Conservation (phyloP, 2,888 invertebrate genomes). For the Ormia ochracea region DNA sequence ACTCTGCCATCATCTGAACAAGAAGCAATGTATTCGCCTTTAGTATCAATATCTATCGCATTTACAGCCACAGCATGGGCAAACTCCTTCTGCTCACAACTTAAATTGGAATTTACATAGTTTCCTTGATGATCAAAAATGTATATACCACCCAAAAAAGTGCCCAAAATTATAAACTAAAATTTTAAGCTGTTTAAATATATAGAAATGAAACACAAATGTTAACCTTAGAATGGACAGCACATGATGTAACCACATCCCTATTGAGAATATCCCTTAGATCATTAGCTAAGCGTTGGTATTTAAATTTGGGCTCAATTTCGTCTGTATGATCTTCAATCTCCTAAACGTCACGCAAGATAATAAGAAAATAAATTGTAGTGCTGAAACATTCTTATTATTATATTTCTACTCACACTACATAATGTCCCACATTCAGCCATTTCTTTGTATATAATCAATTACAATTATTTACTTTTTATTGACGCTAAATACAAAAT, state of each 20-base stretch:
- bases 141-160: constrained; percentile 93
- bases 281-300: constrained; percentile 92
- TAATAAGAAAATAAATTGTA: not conserved
- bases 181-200: not conserved
- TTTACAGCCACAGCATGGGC: constrained; percentile 93
- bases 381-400: not conserved
- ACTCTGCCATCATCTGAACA: constrained; percentile 95
- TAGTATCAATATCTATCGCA: constrained; percentile 93
- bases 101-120: constrained; percentile 79
- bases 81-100: constrained; percentile 79
- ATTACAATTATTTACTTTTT: not conserved
- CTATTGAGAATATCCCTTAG: constrained; percentile 88
- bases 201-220: not conserved
- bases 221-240: constrained; percentile 92
- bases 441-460: constrained; percentile 6
- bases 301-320: constrained; percentile 93
- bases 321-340: constrained; percentile 78
- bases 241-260: constrained; percentile 92
- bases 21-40: constrained; percentile 95
- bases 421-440: constrained; percentile 40
- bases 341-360: constrained; percentile 59
- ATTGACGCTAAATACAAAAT: too few relatives aligned
- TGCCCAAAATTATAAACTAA: constrained; percentile 93
- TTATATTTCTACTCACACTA: constrained; percentile 35
- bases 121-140: constrained; percentile 95